Percentiles rank a stretch among this genome's conserved stretches.
phyloP scores from a whole-genome alignment of 2,113 vertebrate species.

The Eidolon helvum region DNA sequence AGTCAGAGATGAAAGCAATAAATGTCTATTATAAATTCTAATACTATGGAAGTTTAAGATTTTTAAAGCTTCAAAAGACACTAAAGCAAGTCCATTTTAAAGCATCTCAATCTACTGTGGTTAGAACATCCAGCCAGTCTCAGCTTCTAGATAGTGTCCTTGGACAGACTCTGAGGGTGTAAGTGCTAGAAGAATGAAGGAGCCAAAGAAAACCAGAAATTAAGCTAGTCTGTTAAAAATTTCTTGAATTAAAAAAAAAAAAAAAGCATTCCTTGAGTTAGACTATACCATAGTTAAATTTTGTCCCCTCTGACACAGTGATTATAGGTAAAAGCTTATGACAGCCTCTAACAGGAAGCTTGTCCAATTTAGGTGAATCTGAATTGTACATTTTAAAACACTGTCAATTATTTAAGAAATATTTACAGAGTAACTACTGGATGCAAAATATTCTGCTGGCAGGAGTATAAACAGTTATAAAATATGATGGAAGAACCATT shows the following conservation, averaged over 20 bases:
- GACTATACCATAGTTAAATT: not conserved
- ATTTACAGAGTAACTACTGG: not conserved
- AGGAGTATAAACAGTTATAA: not conserved
- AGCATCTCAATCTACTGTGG: not conserved
- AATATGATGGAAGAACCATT: not conserved
- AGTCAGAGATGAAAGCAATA: not conserved
- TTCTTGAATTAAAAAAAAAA: not conserved
- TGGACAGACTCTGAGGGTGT: not conserved
- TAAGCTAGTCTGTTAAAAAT: not conserved
- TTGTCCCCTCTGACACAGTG: not conserved
- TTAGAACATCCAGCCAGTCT: not conserved
- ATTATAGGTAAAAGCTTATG: not conserved
- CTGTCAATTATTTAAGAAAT: constrained; percentile 33
- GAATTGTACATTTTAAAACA: constrained; percentile 13
- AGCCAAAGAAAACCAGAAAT: not conserved
- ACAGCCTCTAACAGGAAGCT: not conserved
- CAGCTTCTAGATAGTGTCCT: not conserved
- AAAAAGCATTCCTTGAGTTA: not conserved
- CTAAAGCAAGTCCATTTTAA: not conserved
- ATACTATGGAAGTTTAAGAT: not conserved
- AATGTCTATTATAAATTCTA: not conserved
- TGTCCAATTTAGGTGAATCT: not conserved
- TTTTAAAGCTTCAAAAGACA: not conserved
- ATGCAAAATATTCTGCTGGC: not conserved
- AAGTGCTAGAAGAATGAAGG: not conserved